Conservation (phyloP, 2,888 invertebrate species). For the Troides oblongomaculatus region DNA sequence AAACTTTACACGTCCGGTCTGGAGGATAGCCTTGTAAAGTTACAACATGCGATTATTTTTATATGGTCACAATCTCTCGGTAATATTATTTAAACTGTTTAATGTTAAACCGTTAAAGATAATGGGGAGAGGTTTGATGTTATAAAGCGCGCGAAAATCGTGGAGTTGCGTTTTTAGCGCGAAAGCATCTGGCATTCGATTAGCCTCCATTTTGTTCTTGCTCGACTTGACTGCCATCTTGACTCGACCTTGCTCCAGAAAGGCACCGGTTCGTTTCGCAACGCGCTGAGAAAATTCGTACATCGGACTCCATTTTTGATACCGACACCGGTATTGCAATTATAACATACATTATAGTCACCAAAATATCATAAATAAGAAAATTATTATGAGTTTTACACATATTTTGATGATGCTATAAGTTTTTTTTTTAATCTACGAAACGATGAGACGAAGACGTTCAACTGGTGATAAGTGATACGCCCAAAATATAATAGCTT, state of each 20-base stretch:
- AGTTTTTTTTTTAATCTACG: too few relatives aligned
- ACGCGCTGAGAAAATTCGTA: conserved; percentile 63
- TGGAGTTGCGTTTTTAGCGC: conserved; percentile 48
- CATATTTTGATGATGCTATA: too few relatives aligned
- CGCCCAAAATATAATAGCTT: too few relatives aligned
- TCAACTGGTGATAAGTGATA: too few relatives aligned
- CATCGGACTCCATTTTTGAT: conserved; percentile 53
- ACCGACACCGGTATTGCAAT: conserved; percentile 38
- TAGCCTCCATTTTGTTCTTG: conserved; percentile 47
- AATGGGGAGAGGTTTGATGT: conserved; percentile 18
- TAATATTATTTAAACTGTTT: conserved; percentile 38
- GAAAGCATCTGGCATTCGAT: conserved; percentile 67
- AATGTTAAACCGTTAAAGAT: conserved; percentile 22
- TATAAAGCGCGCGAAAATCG: conserved; percentile 24
- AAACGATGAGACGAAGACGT: too few relatives aligned
- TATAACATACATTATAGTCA: conserved; percentile 20
- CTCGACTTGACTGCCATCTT: conserved; percentile 62
- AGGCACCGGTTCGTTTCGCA: conserved; percentile 66
- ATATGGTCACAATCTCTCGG: conserved; percentile 36
- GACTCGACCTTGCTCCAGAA: conserved; percentile 73
- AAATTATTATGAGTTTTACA: neutral
- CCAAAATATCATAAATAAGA: neutral
- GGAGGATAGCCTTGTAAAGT: conserved; percentile 47
- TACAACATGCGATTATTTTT: conserved; percentile 44
- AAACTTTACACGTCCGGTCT: conserved; percentile 52